A percentile compares a stretch with the other conserved stretches of the same genome.
Evolutionary conservation across 2,797 vertebrate genomes (phyloP).

Genomic region (Cynopterus sphinx): DNA sequence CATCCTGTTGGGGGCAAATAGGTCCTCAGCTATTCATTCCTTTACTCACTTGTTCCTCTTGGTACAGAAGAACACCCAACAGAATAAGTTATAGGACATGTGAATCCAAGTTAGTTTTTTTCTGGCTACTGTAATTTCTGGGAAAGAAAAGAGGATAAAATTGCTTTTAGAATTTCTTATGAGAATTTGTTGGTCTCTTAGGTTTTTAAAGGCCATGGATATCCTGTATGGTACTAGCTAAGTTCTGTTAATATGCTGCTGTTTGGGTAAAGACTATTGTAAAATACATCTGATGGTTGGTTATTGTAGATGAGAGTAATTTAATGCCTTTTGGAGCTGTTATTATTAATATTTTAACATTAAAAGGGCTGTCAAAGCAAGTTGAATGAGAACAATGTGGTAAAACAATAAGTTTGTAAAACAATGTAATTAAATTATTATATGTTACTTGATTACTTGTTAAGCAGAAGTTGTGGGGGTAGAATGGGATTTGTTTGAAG

Average conservation of each 20-base stretch:
- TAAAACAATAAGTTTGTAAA: conserved; percentile 70
- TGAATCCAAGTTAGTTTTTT: conserved; percentile 65
- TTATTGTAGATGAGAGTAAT: conserved; percentile 64
- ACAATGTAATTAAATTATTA: conserved; percentile 73
- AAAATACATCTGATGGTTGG: conserved; percentile 41
- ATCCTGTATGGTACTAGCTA: conserved; percentile 37
- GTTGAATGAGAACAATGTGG: conserved; percentile 61
- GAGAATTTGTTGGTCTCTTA: conserved; percentile 49
- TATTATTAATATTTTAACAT: conserved; percentile 69
- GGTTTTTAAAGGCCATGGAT: conserved; percentile 4
- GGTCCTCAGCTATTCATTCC: conserved; percentile 45
- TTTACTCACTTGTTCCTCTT: conserved; percentile 17
- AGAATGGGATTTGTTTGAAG: conserved; percentile 79
- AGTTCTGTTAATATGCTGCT: conserved; percentile 45
- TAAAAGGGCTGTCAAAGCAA: conserved; percentile 50
- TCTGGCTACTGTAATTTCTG: conserved; percentile 51
- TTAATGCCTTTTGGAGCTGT: conserved; percentile 51
- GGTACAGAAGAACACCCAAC: neutral
- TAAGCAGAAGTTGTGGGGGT: conserved; percentile 70
- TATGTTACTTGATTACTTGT: conserved; percentile 73
- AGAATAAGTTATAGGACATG: conserved; percentile 52
- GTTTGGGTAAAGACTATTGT: conserved; percentile 45
- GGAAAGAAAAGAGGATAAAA: conserved; percentile 45
- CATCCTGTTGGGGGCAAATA: neutral
- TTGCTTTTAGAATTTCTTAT: conserved; percentile 63